Percentiles rank a stretch among this genome's conserved stretches.
Conservation (phyloP, 2,888 invertebrate species). For the Drosophila tanythrix region DNA sequence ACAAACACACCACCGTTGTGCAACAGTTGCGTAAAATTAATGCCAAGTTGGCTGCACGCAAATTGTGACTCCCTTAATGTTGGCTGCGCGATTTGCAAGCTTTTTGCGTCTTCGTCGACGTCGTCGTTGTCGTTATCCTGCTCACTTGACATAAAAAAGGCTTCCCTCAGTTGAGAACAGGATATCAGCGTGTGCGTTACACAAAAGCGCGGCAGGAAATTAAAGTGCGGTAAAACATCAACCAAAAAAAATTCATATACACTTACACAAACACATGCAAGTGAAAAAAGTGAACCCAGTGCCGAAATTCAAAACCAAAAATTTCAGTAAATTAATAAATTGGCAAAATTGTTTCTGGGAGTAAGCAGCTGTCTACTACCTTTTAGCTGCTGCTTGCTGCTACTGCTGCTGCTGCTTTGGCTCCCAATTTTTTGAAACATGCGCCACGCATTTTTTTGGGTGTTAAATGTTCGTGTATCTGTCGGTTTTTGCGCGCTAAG, state of each 20-base stretch:
- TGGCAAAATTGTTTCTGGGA: slow-evolving; percentile 8
- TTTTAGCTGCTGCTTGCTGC: slow-evolving; percentile 16
- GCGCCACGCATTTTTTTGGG: slow-evolving; percentile 79
- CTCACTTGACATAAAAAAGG: slow-evolving; percentile 61
- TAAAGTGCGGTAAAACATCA: slow-evolving; percentile 46
- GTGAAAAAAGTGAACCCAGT: slow-evolving; percentile 38
- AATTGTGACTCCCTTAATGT: slow-evolving; percentile 40
- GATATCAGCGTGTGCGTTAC: slow-evolving; percentile 82
- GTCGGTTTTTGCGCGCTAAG: slow-evolving; percentile 78
- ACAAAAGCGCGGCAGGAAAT: slow-evolving; percentile 46
- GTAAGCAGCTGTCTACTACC: slow-evolving; percentile 27
- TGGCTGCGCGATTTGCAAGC: slow-evolving; percentile 48
- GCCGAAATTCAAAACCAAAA: slow-evolving; percentile 33
- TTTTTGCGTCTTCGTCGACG: slow-evolving; percentile 31
- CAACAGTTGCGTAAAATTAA: slow-evolving; percentile 8
- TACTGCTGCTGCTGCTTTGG: slow-evolving; percentile 10
- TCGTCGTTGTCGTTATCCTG: slow-evolving; percentile 57
- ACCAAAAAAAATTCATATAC: slow-evolving; percentile 28
- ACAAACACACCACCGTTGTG: slow-evolving; percentile 21
- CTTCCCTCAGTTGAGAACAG: slow-evolving; percentile 83
- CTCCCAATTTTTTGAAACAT: slow-evolving; percentile 63
- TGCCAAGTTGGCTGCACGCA: slow-evolving; percentile 46
- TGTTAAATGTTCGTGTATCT: slow-evolving; percentile 82
- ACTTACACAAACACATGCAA: slow-evolving; percentile 37
- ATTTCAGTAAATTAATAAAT: slow-evolving; percentile 32